Conservation (phyloP, 2,888 invertebrate genomes). For the Cordilura impudica region DNA sequence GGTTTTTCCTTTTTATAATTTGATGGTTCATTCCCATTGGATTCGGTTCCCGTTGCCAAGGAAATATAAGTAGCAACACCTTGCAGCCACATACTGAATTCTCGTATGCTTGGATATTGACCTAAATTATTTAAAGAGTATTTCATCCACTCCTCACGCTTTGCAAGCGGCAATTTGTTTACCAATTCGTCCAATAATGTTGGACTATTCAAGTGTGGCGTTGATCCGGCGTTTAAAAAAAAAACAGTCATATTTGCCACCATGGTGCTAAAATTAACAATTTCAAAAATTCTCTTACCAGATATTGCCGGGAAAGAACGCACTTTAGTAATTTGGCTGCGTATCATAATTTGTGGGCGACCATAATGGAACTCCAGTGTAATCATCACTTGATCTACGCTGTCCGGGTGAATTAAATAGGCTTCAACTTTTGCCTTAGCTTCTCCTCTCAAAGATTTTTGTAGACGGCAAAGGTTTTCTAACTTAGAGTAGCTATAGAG, state of each 20-base stretch:
- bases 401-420: neutral
- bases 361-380: neutral
- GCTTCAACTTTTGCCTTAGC: neutral
- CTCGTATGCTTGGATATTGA: conserved; percentile 31
- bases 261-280: conserved; percentile 44
- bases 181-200: conserved; percentile 37
- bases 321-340: conserved; percentile 36
- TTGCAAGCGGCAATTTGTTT: conserved; percentile 41
- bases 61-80: conserved; percentile 30
- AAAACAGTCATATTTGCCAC: conserved; percentile 47
- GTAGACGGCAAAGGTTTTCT: conserved; percentile 39
- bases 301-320: conserved; percentile 35
- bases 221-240: conserved; percentile 42
- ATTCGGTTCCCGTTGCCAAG: neutral
- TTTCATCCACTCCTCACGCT: conserved; percentile 38
- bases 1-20: neutral
- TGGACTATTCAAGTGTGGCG: conserved; percentile 33
- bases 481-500: conserved; percentile 25
- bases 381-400: neutral
- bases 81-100: conserved; percentile 46
- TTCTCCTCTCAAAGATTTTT: conserved; percentile 24
- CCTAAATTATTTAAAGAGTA: conserved; percentile 12
- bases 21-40: neutral
- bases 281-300: conserved; percentile 23
- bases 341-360: conserved; percentile 2